A percentile compares a stretch with the other conserved stretches of the same genome.
These are phyloP conservation scores for Sminthurides bifidus DNA, from an alignment of 1,140 invertebrate genomes.

Conservation along the genomic window DNA sequence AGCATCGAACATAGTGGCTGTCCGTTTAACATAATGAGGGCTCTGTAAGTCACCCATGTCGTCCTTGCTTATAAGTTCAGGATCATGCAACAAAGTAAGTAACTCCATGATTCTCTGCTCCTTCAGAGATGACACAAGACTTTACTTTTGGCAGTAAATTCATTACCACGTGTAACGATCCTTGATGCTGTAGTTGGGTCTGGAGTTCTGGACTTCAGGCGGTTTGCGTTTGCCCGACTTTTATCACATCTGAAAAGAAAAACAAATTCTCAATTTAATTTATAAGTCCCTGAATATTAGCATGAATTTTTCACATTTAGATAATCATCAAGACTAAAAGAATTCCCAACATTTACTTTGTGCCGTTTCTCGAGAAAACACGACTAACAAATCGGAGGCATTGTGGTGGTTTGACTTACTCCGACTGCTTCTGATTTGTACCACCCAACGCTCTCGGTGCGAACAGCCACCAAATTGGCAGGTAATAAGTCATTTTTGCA, in stretches of 20 bases:
- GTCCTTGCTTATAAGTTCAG: not conserved
- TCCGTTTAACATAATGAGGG: constrained; percentile 35
- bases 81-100: not conserved
- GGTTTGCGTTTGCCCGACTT: not conserved
- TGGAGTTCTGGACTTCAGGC: not conserved
- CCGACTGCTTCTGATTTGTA: too few relatives aligned
- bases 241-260: not conserved
- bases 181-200: not conserved
- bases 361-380: not conserved
- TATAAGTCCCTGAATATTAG: not conserved
- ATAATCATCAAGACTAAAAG: not conserved
- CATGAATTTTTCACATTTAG: not conserved
- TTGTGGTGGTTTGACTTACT: too few relatives aligned
- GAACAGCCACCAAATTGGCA: constrained; percentile 1
- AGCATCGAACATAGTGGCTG: constrained; percentile 34
- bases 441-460: not conserved
- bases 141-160: too few relatives aligned
- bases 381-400: not conserved
- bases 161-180: not conserved
- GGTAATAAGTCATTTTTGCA: not conserved
- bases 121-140: too few relatives aligned
- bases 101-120: too few relatives aligned
- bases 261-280: not conserved
- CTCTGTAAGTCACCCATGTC: constrained; percentile 29
- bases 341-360: not conserved